Evolutionary conservation across 2,888 invertebrate species (phyloP), one percentile per base, ranked within the genome.

Genomic region (Orthosia gothica): DNA sequence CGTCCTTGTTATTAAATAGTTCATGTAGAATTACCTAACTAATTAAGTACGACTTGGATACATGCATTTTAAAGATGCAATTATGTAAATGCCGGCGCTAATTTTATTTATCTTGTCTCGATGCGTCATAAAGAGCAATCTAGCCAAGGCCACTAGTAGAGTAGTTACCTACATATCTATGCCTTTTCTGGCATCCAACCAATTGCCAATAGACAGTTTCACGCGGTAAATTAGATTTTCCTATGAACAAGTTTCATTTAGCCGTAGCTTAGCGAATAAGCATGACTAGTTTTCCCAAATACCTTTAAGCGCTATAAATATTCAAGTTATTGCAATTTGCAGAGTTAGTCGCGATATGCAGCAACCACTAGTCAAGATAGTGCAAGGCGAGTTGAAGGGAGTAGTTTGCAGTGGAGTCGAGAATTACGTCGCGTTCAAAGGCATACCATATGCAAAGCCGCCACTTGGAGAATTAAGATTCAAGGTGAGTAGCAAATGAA

Each of bases 391-490:
- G 58, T 83, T 97, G 72, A 91, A 92, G 87, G 97, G 97, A 61
- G 84, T 88, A 7, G 66, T 90, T 26, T 93, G 91, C 83, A 49
- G 59, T 85, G 91, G 91, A 66, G 79, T 87, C 67, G 91, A 89
- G 79, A 92, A 90, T 75, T 97, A 94, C 86, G 88, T 92, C 54
- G 93, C 96, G 59, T 97, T 96, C 89, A 96, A 96, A 91, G 97
- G 97, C 67, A 97, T 97, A 83, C 97, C 97, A 26, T 97, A 97
- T 85, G 97, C 97, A 12, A 94, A 95, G 82, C 97, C 97, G 66
- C 97, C 97, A 16, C 77, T 97, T 50, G 97, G 97, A 57, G 88
- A 94, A 86, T 95, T 97, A 76, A 94, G 97, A 93, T 97, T 97
- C 92, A 96, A 97, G 97, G 97, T 97, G 91, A 95, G 93, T 91